Evolutionary conservation across 2,888 invertebrate genomes (phyloP).

Genomic region (Tetheella fluctuosa): DNA sequence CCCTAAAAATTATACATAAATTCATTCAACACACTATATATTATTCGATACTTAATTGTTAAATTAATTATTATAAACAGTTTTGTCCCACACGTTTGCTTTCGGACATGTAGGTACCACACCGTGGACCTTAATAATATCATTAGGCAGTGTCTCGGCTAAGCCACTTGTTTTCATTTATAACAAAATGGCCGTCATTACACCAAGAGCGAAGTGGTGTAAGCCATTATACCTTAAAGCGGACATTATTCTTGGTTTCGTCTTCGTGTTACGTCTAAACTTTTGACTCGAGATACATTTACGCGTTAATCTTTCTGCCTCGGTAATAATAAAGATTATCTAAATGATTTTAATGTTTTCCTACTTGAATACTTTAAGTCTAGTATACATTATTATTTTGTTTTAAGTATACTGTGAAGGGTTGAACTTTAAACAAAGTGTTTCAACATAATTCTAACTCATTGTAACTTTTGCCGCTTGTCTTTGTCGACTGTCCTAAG

Average conservation of each 20-base stretch:
- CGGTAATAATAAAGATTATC: constrained; percentile 13
- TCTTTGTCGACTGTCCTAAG: neutral
- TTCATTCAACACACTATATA: too few species aligned
- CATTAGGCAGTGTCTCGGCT: constrained; percentile 62
- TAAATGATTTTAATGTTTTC: constrained; percentile 12
- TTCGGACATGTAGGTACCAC: constrained; percentile 16
- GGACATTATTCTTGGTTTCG: constrained; percentile 65
- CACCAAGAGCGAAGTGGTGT: constrained; percentile 69
- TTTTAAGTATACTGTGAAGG: constrained; percentile 6
- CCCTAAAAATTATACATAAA: too few species aligned
- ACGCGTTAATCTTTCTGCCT: constrained; percentile 13
- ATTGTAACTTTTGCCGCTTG: neutral
- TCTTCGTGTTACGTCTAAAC: constrained; percentile 49
- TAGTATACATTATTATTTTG: constrained; percentile 7
- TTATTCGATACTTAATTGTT: too few species aligned
- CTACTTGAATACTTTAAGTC: constrained; percentile 13
- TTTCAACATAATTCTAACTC: neutral
- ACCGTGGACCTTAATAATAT: constrained; percentile 33
- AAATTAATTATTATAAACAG: neutral
- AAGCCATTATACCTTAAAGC: constrained; percentile 62
- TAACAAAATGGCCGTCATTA: constrained; percentile 68
- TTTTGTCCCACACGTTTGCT: neutral
- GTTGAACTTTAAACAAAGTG: neutral
- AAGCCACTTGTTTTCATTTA: constrained; percentile 73
- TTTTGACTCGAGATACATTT: constrained; percentile 37